Base-by-base conservation (phyloP, 2,888 invertebrate species). In the Meiosimyza decipiens region DNA sequence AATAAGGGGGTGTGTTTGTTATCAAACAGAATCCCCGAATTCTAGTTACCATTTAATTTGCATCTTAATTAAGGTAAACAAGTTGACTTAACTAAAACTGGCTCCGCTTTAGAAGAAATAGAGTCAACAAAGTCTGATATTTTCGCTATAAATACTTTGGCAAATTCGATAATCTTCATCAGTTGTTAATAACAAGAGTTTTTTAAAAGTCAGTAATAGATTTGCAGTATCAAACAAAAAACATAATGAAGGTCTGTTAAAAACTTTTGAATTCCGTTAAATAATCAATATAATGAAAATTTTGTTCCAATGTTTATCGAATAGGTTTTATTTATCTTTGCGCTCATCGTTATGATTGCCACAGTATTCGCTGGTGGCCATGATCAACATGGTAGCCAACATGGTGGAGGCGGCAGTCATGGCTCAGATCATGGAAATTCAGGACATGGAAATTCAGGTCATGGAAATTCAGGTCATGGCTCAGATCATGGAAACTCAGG, bases 231-330 rank as follows among this genome's bases (percentile, higher is more conserved):
- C 47, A 63, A 63, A 15, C 3, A 7, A 63, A 63, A 18, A 9
- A n/a, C 15, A 49, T 47, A 49, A 63, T 63, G 63, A 63, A 63
- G 63, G 63, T 63, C 12, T 12, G 47, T 40, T 40, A 2, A 40
- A 40, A 40, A 9, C 18, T 47, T 49, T n/a, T 15, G 18, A 6
- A 62, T 12, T 62, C 1, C n/a, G 13, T 15, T 47, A 2, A 47
- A 11, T 16, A 63, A 16, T 62, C 12, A 1, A 40, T 62, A n/a
- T 62, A 12, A 2, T 33, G 1, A 12, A 55, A 55, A 55, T 40
- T 47, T 47, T 9, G 4, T 40, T 47, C 9, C n/a, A n/a, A 13
- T 62, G 13, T 16, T 12, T 62, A 47, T 47, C 12, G 16, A 28
- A 28, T 15, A 63, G 63, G 40, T 63, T 9, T n/a, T 40, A 16